Conservation (phyloP, 30 jellyfish, hydroid and myxozoan species). For the Aurelia sp. region DNA sequence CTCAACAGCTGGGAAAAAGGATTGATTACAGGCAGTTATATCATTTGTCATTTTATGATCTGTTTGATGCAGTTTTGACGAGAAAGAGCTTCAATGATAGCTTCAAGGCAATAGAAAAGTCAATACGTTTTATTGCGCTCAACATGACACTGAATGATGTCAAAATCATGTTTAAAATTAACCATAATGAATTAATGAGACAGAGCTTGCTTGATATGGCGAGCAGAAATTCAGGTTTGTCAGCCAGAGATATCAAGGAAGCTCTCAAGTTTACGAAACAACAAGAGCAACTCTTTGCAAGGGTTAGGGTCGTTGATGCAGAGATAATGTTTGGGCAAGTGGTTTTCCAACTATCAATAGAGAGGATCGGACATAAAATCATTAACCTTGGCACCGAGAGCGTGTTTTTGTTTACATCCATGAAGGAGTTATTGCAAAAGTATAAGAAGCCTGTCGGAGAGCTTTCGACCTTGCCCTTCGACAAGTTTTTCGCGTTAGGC, state of each 20-base stretch:
- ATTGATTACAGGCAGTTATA: constrained; percentile 20
- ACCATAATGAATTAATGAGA: constrained; percentile 1
- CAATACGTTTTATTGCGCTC: constrained; percentile 14
- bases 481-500: not conserved
- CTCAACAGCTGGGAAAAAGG: not conserved
- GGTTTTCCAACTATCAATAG: not conserved
- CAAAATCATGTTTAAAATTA: constrained; percentile 1
- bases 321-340: constrained; percentile 20
- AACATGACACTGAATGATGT: constrained; percentile 12
- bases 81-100: constrained; percentile 2
- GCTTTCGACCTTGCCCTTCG: not conserved
- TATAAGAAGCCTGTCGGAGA: not conserved
- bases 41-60: constrained; percentile 31
- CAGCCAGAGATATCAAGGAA: not conserved
- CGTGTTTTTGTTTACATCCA: constrained; percentile 24
- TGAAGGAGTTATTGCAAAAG: constrained; percentile 7
- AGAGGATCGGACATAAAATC: constrained; percentile 14
- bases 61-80: constrained; percentile 30
- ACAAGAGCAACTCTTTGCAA: constrained; percentile 28
- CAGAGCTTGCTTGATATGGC: constrained; percentile 6
- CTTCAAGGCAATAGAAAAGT: constrained; percentile 17
- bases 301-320: constrained; percentile 34
- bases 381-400: constrained; percentile 7
- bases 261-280: constrained; percentile 18
- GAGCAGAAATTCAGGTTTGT: not conserved